Evolutionary conservation across 2,797 vertebrate species (phyloP).

Genomic region (Lindbergichthys nudifrons): DNA sequence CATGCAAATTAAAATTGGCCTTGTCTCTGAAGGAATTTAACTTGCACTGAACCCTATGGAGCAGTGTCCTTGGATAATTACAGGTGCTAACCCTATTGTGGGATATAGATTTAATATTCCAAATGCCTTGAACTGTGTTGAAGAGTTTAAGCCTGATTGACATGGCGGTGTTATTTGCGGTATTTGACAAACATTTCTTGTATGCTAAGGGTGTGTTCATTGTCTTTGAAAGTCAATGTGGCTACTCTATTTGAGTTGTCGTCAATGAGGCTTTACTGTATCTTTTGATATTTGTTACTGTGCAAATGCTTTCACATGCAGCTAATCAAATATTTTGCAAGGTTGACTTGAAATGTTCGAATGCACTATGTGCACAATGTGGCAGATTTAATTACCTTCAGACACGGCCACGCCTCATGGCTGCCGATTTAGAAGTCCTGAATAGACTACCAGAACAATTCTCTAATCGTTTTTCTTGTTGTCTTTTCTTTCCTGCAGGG

Average conservation of each 20-base stretch:
- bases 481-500: conserved; percentile 75
- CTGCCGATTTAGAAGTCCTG: background rate
- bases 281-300: background rate
- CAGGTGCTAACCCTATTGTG: background rate
- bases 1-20: conserved; percentile 58
- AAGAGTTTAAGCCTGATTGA: background rate
- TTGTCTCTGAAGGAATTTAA: conserved; percentile 28
- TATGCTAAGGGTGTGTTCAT: background rate
- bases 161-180: background rate
- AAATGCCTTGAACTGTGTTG: background rate
- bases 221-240: background rate
- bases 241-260: background rate
- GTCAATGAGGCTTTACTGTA: background rate
- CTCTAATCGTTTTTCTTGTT: background rate
- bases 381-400: background rate
- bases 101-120: background rate
- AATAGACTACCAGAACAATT: background rate
- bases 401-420: background rate
- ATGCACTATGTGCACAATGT: background rate
- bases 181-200: background rate
- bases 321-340: background rate
- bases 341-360: background rate
- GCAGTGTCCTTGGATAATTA: background rate
- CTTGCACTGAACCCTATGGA: background rate
- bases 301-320: background rate